Base-by-base conservation (phyloP, 1,140 invertebrate species). In the Lordiphosa stackelbergi region DNA sequence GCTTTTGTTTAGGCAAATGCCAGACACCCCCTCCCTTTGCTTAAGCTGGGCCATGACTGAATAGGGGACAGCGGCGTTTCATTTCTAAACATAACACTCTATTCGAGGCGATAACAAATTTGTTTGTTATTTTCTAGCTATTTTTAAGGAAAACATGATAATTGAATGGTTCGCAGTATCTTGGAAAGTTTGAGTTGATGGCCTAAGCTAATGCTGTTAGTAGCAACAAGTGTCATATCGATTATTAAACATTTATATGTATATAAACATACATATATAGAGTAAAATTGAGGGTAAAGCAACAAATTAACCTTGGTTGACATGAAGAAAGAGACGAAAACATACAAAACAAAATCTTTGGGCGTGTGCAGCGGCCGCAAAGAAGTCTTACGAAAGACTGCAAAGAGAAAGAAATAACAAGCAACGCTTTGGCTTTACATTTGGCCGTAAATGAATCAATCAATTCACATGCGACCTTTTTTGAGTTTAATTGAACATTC, bases 381-480 rank as follows among this genome's bases (percentile, higher is more conserved):
- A 37, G 42, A 66, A 47, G 64, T 52, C 63, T 58, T 59, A 66
- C 63, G 64, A 66, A 66, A 66, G 38, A 10, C 36, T 28, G 48
- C 12, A 46, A 28, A 53, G 61, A 64, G 49, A 64, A 64, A 35
- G 41, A 62, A 47, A 41, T 42, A 61, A 28, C 40, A 55, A 74
- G 28, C 37, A 12, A 35, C 35, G 11, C 22, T 42, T 38, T 22
- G 36, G 31, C 24, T 19, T 19, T 19, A 3, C 19, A 19, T 19
- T 28, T 9, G 24, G 5, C 11, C 24, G 8, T 46, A 42, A 68
- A 72, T 78, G 53, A 61, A 69, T 77, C 63, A 78, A 77, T 74
- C 61, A 70, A 78, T 81, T 70, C 57, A 54, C 52, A 53, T 28
- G 41, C 38, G 75, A 78, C 74, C 74, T 78, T 70, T 78, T 70